These are phyloP conservation scores for Ariolimax columbianus DNA, from an alignment of 2,888 invertebrate species.

Conservation along the genomic window DNA sequence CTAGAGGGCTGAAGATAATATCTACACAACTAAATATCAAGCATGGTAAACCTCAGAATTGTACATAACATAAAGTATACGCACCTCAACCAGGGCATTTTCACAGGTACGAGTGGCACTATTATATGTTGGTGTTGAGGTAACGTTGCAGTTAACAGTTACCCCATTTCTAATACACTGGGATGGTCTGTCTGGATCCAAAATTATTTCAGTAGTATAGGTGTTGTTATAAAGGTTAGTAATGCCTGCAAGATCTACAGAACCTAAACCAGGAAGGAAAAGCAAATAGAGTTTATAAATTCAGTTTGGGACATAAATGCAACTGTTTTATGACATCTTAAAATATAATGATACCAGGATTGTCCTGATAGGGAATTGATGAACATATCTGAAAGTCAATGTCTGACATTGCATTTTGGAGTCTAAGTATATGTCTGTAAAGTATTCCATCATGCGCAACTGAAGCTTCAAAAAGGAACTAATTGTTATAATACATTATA, in stretches of 20 bases:
- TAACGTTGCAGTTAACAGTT: conserved; percentile 55
- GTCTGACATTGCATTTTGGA: too few species aligned
- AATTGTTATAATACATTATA: too few species aligned
- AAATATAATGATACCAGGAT: too few species aligned
- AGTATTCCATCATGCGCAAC: too few species aligned
- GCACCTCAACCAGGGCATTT: conserved; percentile 66
- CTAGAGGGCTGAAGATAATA: background rate
- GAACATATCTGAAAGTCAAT: too few species aligned
- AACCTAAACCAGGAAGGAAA: conserved; percentile 29
- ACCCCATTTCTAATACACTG: conserved; percentile 58
- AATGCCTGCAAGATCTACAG: conserved; percentile 44
- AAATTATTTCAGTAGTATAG: conserved; percentile 59
- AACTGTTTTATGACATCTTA: too few species aligned
- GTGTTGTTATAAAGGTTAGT: conserved; percentile 66
- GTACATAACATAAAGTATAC: background rate
- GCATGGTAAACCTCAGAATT: background rate
- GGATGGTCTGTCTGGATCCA: conserved; percentile 53
- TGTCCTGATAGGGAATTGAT: too few species aligned
- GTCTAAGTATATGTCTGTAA: too few species aligned
- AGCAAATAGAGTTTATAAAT: background rate
- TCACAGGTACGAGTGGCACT: conserved; percentile 54
- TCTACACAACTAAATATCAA: background rate
- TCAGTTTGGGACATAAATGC: background rate
- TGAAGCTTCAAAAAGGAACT: too few species aligned
- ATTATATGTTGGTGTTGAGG: conserved; percentile 46